Conservation (phyloP, 2,113 vertebrate species). For the Cacatua alba region DNA sequence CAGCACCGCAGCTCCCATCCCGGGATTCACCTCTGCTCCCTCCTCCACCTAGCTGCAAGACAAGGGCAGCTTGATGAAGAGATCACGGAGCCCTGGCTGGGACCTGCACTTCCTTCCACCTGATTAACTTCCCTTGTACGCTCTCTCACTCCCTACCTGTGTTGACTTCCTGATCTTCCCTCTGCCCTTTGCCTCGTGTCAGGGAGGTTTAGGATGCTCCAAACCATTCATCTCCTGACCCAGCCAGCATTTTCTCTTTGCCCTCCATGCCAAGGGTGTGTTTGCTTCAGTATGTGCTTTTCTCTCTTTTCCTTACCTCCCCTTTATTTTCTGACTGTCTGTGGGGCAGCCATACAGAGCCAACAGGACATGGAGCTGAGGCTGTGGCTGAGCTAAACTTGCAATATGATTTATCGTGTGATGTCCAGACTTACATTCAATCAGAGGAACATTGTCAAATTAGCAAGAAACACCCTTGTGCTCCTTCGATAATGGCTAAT, state of each 20-base stretch:
- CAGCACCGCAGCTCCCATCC: not conserved
- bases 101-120: not conserved
- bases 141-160: fast-evolving
- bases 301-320: not conserved
- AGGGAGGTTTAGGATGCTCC: not conserved
- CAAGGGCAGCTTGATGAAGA: not conserved
- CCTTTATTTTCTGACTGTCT: not conserved
- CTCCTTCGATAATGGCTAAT: not conserved
- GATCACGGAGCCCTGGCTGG: fast-evolving
- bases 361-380: not conserved
- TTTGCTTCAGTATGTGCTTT: not conserved
- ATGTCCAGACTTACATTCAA: not conserved
- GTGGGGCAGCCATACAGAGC: not conserved
- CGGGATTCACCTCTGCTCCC: fast-evolving
- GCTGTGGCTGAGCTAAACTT: not conserved
- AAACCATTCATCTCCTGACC: not conserved
- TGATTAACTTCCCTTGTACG: fast-evolving
- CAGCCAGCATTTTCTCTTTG: not conserved
- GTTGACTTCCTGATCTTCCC: not conserved
- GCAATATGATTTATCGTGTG: not conserved
- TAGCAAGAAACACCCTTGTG: not conserved
- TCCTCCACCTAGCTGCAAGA: not conserved
- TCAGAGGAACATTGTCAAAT: not conserved
- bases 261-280: fast-evolving
- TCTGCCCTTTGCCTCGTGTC: not conserved